Base-by-base conservation (phyloP, 2,797 vertebrate species). In the Phalanger gymnotis region DNA sequence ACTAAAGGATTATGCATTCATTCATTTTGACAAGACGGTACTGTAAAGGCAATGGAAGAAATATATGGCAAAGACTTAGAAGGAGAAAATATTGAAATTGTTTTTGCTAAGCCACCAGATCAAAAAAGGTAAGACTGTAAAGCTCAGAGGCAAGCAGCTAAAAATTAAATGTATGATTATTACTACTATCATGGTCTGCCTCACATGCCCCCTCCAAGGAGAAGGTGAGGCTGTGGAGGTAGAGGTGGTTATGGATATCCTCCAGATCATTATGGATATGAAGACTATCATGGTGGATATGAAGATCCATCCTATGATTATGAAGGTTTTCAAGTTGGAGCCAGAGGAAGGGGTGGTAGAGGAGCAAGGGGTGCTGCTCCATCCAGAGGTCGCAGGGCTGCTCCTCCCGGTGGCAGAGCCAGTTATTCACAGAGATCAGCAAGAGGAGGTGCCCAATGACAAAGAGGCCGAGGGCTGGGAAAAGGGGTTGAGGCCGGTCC, bases 41-140 rank as follows among this genome's bases (percentile, higher is more conserved):
- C 99, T 96, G 99, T 99, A 96, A 99, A 99, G 99, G 99, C 99
- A 96, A 99, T 99, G 99, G 99, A 99, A 97, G 99, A 99, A 99
- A 99, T 99, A 99, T 99, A 99, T 97, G 99, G 99, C 94, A 99
- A 99, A 99, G 99, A 99, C 97, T 98, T 99, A 73, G 99, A 99
- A 98, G 99, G 99, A 98, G 99, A 99, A 98, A 99, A 99, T 98
- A 99, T 99, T 98, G 99, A 99, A 99, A 99, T 99, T 53, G 99
- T 99, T 98, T 99, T 99, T 97, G 99, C 99, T 98, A 99, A 99
- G 98, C 99, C 99, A 97, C 99, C 99, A 93, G 99, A 99, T 99
- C 99, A 99, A 99, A 99, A 99, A 98, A 99, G 99, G 98, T 99
- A 99, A 99, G 99, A 99, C 98, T 99, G 99, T 97, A 99, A 99